A percentile compares a stretch with the other conserved stretches of the same genome.
Evolutionary conservation across 2,797 vertebrate genomes (phyloP).

Genomic region (Muscicapa comitata): DNA sequence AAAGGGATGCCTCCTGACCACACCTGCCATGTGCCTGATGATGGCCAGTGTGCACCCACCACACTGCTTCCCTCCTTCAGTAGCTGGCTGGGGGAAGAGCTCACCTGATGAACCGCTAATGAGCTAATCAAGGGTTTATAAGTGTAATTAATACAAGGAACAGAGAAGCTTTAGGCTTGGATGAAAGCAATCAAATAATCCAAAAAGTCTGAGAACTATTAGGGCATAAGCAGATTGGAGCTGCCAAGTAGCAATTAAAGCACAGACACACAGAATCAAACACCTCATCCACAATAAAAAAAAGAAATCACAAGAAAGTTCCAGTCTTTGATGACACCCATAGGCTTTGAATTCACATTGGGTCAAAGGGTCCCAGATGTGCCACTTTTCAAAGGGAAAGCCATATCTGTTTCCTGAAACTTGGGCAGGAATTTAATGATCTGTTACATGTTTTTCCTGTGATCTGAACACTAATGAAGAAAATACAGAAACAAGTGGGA

Average conservation of each 20-base stretch:
- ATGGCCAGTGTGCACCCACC: not conserved
- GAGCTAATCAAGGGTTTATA: not conserved
- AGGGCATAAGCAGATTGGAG: not conserved
- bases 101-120: not conserved
- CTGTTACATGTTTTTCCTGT: not conserved
- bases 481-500: not conserved
- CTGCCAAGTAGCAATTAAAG: not conserved
- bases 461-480: not conserved
- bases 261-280: not conserved
- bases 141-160: not conserved
- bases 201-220: not conserved
- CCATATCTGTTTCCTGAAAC: not conserved
- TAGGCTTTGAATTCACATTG: not conserved
- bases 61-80: not conserved
- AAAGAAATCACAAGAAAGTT: not conserved
- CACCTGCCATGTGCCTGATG: not conserved
- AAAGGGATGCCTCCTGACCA: not conserved
- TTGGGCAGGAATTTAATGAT: not conserved
- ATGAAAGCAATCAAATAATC: not conserved
- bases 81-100: not conserved
- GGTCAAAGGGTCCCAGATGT: not conserved
- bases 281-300: not conserved
- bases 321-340: not conserved
- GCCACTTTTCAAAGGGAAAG: not conserved
- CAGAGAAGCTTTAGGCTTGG: not conserved